Percentiles rank a stretch among this genome's conserved stretches.
Evolutionary conservation across 2,888 invertebrate genomes (phyloP).

Genomic region (Lepeophtheirus nordmannii): DNA sequence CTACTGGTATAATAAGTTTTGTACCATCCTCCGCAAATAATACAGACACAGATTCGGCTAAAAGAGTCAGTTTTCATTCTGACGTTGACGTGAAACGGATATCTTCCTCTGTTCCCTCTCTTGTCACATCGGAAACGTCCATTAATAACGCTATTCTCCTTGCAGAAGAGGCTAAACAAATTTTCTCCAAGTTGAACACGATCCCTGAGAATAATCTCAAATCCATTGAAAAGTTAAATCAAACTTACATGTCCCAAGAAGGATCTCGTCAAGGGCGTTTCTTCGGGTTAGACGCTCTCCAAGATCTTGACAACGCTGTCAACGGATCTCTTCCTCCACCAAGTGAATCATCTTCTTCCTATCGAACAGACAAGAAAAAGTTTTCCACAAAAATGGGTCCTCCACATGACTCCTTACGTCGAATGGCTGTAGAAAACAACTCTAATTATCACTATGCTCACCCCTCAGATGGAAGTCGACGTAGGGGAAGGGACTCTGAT

Average conservation of each 20-base stretch:
- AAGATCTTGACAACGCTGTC: slow-evolving; percentile 19
- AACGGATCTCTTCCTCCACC: not conserved
- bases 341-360: slow-evolving; percentile 1
- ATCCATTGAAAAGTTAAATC: not conserved
- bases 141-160: not conserved
- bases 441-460: not conserved
- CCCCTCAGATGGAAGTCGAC: slow-evolving; percentile 1
- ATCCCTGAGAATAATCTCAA: not conserved
- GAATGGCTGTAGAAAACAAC: not conserved
- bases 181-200: not conserved
- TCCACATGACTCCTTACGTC: not conserved
- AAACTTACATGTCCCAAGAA: not conserved
- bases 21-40: not conserved
- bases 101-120: slow-evolving; percentile 4
- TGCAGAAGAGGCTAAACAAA: not conserved
- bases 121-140: not conserved
- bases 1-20: not conserved
- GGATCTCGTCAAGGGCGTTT: not conserved
- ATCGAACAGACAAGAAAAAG: not conserved
- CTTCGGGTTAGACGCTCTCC: slow-evolving; percentile 16
- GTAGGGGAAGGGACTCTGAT: not conserved
- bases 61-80: slow-evolving; percentile 17
- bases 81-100: slow-evolving; percentile 10
- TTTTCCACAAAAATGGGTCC: not conserved
- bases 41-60: not conserved